phyloP scores from a whole-genome alignment of 2,797 vertebrate species.

The Pseudomugil gertrudae region DNA sequence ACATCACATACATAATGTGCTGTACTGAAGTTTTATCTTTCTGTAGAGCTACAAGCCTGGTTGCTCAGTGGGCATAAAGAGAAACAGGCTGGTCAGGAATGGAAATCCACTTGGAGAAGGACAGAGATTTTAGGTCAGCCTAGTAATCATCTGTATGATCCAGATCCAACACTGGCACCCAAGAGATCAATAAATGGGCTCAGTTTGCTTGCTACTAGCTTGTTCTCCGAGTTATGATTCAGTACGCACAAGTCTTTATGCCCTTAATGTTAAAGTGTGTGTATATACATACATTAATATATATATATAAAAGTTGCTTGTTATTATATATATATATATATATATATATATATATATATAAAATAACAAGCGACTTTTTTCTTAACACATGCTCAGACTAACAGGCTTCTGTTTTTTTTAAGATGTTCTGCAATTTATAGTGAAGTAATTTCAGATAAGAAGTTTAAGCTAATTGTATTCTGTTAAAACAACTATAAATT shows the following conservation, averaged over 20 bases:
- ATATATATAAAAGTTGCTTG: too few species aligned
- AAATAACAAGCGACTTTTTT: too few species aligned
- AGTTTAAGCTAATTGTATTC: slow-evolving; percentile 38
- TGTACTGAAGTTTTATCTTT: slow-evolving; percentile 32
- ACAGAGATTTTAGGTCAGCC: slow-evolving; percentile 32
- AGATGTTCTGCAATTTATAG: slow-evolving; percentile 30
- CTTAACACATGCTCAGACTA: slow-evolving; percentile 18
- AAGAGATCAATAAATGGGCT: slow-evolving; percentile 19
- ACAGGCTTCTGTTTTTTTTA: slow-evolving; percentile 22
- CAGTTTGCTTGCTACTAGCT: too few species aligned
- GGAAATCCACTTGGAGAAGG: slow-evolving; percentile 33
- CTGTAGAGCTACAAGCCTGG: slow-evolving; percentile 18
- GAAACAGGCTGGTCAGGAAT: slow-evolving; percentile 29
- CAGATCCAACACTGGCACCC: slow-evolving; percentile 10
- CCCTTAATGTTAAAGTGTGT: background rate
- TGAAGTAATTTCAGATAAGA: slow-evolving; percentile 41
- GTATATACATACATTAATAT: too few species aligned
- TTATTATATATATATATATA: too few species aligned
- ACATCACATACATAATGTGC: slow-evolving; percentile 56
- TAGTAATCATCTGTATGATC: slow-evolving; percentile 24
- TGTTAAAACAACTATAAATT: slow-evolving; percentile 41
- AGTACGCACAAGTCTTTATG: background rate
- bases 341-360: too few species aligned
- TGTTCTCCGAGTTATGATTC: slow-evolving; percentile 2
- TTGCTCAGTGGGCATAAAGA: slow-evolving; percentile 37